Evolutionary conservation across 2,797 vertebrate species (phyloP).

Genomic region (Anguilla anguilla): DNA sequence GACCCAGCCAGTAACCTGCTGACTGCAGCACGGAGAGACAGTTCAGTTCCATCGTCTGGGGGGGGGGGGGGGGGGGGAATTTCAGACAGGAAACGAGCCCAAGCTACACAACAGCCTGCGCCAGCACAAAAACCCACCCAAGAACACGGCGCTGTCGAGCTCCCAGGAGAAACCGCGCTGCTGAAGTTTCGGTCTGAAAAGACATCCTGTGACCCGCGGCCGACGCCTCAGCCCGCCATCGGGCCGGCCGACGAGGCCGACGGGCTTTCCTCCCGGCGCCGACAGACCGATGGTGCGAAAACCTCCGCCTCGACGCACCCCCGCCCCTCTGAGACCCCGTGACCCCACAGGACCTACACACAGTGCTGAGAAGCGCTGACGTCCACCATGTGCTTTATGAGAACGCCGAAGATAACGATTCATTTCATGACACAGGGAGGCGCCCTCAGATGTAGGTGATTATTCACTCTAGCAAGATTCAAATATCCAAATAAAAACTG

Average conservation of each 20-base stretch:
- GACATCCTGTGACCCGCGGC: background rate
- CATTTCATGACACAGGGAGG: too few relatives aligned
- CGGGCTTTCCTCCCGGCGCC: background rate
- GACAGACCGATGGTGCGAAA: background rate
- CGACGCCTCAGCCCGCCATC: background rate
- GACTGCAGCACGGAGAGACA: background rate
- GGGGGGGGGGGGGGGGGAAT: too few relatives aligned
- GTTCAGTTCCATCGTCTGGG: constrained; percentile 22
- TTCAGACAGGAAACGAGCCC: constrained; percentile 56
- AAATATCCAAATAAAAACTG: too few relatives aligned
- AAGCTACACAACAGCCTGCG: constrained; percentile 48
- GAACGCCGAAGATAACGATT: too few relatives aligned
- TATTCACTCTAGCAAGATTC: too few relatives aligned
- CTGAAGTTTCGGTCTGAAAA: background rate
- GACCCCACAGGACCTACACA: too few relatives aligned
- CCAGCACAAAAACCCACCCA: constrained; percentile 49
- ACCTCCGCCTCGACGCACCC: background rate
- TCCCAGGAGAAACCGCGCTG: too few relatives aligned
- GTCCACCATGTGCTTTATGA: too few relatives aligned
- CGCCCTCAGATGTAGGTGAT: too few relatives aligned
- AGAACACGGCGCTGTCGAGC: constrained; percentile 34
- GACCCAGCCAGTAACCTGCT: background rate
- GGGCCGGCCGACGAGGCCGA: background rate
- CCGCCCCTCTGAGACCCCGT: too few relatives aligned
- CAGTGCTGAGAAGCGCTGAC: too few relatives aligned